phyloP scores from a whole-genome alignment of 2,797 vertebrate species.

The Morelia viridis region DNA sequence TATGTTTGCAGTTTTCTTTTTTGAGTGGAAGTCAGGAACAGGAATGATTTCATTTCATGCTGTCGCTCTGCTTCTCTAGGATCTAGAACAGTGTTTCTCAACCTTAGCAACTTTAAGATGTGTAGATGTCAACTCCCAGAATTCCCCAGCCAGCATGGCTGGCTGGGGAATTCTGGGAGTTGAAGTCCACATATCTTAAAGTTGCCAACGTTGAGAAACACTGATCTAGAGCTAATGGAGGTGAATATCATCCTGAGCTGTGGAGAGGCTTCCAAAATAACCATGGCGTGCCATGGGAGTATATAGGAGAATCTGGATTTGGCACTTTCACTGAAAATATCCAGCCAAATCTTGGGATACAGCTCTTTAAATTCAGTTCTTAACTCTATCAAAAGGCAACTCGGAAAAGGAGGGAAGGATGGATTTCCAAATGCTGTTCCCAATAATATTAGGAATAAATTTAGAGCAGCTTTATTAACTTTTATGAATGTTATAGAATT shows the following conservation, averaged over 20 bases:
- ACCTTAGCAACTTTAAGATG: no score
- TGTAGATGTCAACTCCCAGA: no score
- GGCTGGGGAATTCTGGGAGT: no score
- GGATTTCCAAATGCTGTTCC: not conserved
- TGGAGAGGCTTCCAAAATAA: not conserved
- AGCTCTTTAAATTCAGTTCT: not conserved
- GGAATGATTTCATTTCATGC: not conserved
- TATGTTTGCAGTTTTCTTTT: not conserved
- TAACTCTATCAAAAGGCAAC: not conserved
- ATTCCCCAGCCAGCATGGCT: no score
- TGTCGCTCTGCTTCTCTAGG: not conserved
- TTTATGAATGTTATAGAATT: constrained; percentile 7
- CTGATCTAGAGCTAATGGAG: no score
- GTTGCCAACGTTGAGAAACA: no score
- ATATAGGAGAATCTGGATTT: not conserved
- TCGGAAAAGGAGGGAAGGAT: not conserved
- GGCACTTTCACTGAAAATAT: not conserved
- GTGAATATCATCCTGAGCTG: not conserved
- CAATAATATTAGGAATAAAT: not conserved
- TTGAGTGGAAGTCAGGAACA: not conserved
- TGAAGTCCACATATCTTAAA: no score
- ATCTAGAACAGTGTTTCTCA: no score
- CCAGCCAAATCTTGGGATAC: not conserved
- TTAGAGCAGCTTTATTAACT: constrained; percentile 24
- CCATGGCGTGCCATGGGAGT: not conserved